A percentile compares a stretch with the other conserved stretches of the same genome.
phyloP scores from a whole-genome alignment of 1,140 invertebrate genomes.

The Cydia fagiglandana region DNA sequence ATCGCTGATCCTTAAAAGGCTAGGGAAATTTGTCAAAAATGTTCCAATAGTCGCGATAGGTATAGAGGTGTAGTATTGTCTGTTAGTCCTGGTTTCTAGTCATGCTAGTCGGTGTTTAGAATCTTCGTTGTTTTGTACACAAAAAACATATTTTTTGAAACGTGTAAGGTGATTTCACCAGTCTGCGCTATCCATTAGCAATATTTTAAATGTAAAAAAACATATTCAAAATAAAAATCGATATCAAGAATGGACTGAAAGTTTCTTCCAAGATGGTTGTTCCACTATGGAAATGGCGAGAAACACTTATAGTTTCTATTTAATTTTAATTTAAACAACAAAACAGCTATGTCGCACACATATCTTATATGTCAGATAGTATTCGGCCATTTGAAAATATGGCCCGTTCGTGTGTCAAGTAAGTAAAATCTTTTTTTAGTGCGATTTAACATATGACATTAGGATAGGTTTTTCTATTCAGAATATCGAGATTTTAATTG shows the following conservation, averaged over 20 bases:
- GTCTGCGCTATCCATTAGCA: constrained; percentile 39
- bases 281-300: not conserved
- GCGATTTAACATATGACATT: too few relatives aligned
- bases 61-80: constrained; percentile 48
- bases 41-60: not conserved
- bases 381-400: too few relatives aligned
- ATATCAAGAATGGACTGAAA: constrained; percentile 25
- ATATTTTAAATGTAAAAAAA: constrained; percentile 46
- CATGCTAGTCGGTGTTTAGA: constrained; percentile 44
- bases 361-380: too few relatives aligned
- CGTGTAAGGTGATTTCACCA: constrained; percentile 53
- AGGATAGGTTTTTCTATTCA: too few relatives aligned
- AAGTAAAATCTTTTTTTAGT: too few relatives aligned
- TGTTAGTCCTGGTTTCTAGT: constrained; percentile 26
- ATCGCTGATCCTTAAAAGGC: too few relatives aligned
- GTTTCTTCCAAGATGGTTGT: constrained; percentile 28
- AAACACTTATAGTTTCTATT: not conserved
- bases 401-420: too few relatives aligned
- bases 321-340: not conserved
- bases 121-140: constrained; percentile 69
- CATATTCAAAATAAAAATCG: constrained; percentile 33
- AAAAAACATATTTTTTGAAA: constrained; percentile 74
- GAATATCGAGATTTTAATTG: too few relatives aligned
- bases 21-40: not conserved
- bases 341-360: too few relatives aligned